phyloP scores from a whole-genome alignment of 92 coral and sea anemone species.

The Zoanthus gigantus region DNA sequence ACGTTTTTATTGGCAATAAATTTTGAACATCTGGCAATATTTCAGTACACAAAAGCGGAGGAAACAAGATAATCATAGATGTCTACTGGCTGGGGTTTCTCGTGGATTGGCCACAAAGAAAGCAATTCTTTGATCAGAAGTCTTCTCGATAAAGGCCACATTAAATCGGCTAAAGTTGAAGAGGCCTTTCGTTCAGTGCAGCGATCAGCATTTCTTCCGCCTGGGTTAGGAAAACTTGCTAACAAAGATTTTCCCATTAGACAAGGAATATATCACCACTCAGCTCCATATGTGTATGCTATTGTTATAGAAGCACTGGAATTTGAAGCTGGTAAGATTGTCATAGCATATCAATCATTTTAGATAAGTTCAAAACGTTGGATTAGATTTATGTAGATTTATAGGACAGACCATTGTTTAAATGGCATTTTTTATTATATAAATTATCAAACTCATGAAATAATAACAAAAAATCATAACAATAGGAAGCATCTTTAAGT shows the following conservation, averaged over 20 bases:
- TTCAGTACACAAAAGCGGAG: too few species aligned
- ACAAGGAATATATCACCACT: slow-evolving; percentile 27
- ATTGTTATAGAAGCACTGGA: slow-evolving; percentile 37
- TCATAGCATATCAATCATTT: too few species aligned
- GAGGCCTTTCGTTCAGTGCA: slow-evolving; percentile 36
- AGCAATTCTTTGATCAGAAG: neutral
- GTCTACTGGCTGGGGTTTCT: neutral
- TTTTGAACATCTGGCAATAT: too few species aligned
- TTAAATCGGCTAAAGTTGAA: slow-evolving; percentile 21
- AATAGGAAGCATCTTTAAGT: too few species aligned
- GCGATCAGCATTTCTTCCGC: slow-evolving; percentile 24
- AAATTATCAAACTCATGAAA: too few species aligned
- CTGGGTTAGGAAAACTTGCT: slow-evolving; percentile 7
- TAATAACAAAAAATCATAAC: too few species aligned
- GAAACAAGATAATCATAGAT: too few species aligned
- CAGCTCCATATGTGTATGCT: slow-evolving; percentile 34
- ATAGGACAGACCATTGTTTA: too few species aligned
- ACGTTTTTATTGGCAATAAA: too few species aligned
- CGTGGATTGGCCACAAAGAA: neutral
- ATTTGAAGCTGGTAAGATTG: slow-evolving; percentile 12
- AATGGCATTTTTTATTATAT: too few species aligned
- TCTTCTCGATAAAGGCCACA: slow-evolving; percentile 28
- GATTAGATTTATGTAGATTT: too few species aligned
- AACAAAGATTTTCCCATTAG: slow-evolving; percentile 3
- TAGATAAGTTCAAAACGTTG: too few species aligned